Evolutionary conservation across 2,888 invertebrate genomes (phyloP).

Genomic region (Trichogramma evanescens): DNA sequence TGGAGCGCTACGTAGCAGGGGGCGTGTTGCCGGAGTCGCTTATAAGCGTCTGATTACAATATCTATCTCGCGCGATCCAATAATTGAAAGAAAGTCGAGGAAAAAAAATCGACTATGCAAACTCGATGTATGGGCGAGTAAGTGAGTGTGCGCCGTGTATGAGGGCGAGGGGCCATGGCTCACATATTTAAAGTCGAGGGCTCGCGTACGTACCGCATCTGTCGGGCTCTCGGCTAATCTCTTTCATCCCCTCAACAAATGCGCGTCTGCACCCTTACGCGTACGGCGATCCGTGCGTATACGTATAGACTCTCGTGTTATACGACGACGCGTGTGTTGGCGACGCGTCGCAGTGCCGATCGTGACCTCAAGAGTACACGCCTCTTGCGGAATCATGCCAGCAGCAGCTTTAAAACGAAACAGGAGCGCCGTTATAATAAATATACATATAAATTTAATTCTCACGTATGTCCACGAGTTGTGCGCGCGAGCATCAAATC

Average conservation of each 20-base stretch:
- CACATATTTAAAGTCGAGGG: slow-evolving; percentile 25
- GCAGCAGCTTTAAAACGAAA: no score
- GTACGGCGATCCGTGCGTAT: background rate
- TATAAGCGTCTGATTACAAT: slow-evolving; percentile 39
- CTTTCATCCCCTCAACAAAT: slow-evolving; percentile 5
- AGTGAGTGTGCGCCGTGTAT: no score
- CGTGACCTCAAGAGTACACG: background rate
- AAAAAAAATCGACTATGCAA: no score
- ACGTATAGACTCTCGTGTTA: no score
- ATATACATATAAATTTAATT: no score
- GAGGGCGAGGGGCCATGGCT: no score
- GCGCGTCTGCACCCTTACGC: background rate
- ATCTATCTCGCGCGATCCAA: slow-evolving; percentile 34
- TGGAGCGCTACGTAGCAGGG: background rate
- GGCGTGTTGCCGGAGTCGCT: slow-evolving; percentile 21
- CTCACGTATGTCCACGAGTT: no score
- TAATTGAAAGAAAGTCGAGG: slow-evolving; percentile 28
- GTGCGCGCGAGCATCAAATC: no score
- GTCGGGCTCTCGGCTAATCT: slow-evolving; percentile 24
- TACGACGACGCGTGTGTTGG: no score
- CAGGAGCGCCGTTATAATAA: no score
- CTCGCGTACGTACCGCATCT: slow-evolving; percentile 26
- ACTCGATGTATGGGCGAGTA: no score
- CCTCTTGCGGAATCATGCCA: slow-evolving; percentile 1
- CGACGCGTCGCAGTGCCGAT: no score